Base-by-base conservation (phyloP, 2,797 vertebrate genomes). In the Triplophysa yarkandensis region DNA sequence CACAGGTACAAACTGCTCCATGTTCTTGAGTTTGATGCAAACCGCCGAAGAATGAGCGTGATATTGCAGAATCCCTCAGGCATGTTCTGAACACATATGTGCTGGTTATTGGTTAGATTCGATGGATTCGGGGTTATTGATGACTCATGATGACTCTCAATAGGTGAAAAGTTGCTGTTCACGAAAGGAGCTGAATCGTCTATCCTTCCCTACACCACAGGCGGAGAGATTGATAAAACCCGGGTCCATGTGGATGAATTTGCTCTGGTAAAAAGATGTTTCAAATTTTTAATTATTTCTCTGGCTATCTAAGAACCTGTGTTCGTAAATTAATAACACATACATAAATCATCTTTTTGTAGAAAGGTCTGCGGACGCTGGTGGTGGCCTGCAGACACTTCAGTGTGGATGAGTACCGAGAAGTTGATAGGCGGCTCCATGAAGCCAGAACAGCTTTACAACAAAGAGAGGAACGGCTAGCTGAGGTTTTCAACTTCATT, bases 141-240 rank as follows among this genome's bases (percentile, higher is more conserved):
- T 55, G n/a, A n/a, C 27, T 4, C 16, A 11, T 34, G 10, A 13
- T 74, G 28, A 36, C 6, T 79, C 32, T 48, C 11, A 16, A 41
- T 41, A 99, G 98, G 95, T 77, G 93, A 93, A 61, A 94, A 92
- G 74, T 81, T 98, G 73, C 87, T 99, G 82, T 98, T 99, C 88
- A 96, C 95, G 69, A 99, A 99, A 89, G 97, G 98, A 78, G 98
- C 98, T 2, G 98, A 99, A 83, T 99, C 97, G 7, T 92, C 96
- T 66, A 86, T 99, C 85, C 91, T 99, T 78, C 96, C 97, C 70
- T 92, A 93, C 36, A 83, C 92, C 62, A 93, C 88, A 77, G 91
- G 91, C 46, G 98, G 98, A 63, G 96, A 97, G 88, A 92, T 98
- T 75, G 94, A 97, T 71, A 97, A 96, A 91, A 98, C 96, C 0